Evolutionary conservation across 1,140 invertebrate species (phyloP), one percentile per base, ranked within the genome.

Genomic region (Aricia agestis): DNA sequence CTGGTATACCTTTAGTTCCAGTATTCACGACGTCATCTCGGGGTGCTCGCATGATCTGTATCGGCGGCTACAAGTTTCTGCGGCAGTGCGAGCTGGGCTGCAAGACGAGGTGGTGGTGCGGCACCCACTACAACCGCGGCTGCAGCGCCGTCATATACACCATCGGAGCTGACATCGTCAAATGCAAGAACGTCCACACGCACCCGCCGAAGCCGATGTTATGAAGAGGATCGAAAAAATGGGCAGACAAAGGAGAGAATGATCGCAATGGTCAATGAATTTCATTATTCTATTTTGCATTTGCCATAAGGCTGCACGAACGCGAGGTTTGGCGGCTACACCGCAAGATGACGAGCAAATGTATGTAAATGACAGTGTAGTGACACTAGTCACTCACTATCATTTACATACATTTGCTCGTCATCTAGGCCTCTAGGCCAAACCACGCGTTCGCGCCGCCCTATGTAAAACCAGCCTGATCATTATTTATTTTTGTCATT

Each of bases 21-120:
- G 42, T 78, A 1, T 84, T 84, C 71, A 73, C 68, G 1, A 76
- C 59, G 6, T 74, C 82, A 0, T 67, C 69, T 0, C 76, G 84
- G 6, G 84, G 83, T 0, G 78, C 79, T 7, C 69, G 74, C 0
- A 74, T 82, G 19, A 73, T 86, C 31, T 70, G 61, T 1, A 58
- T 82, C 6, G 19, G 66, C 13, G 81, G 82, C 0, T 82, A 79
- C 72, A 79, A 78, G 31, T 87, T 81, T 67, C 72, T 72, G 2
- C 74, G 76, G 0, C 81, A 85, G 17, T 76, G 74, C 7, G 67
- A 75, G 41, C 18, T 74, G 3, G 82, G 82, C 0, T 52, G 25
- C 0, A 85, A 83, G 68, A 81, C 77, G 0, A 66, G 87, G 1
- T 90, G 87, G 87, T 80, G 80, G 66, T 91, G 89, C 52, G 77